Evolutionary conservation across 1,140 invertebrate genomes (phyloP).

Genomic region (Bombyx mandarina): DNA sequence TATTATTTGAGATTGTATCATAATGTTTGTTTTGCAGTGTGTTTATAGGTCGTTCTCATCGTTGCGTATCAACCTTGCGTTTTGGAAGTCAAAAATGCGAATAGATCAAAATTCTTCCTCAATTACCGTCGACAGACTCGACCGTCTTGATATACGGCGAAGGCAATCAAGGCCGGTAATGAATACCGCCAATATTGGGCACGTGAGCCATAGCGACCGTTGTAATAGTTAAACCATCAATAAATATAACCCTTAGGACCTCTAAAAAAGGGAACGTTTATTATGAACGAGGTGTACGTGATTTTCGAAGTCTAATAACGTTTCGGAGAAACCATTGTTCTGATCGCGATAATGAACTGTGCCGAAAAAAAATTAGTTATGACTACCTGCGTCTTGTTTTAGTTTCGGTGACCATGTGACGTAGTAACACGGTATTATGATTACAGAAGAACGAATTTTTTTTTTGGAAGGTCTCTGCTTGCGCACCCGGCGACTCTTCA

Average conservation of each 20-base stretch:
- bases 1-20: conserved; percentile 7
- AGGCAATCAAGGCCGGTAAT: conserved; percentile 10
- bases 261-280: conserved; percentile 26
- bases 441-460: not conserved
- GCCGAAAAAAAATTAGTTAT: conserved; percentile 19
- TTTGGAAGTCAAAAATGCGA: not conserved
- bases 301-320: conserved; percentile 8
- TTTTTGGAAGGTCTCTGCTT: conserved; percentile 5
- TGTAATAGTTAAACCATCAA: conserved; percentile 14
- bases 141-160: conserved; percentile 4
- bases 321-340: conserved; percentile 32
- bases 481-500: conserved; percentile 16
- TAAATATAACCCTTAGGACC: conserved; percentile 17
- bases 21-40: conserved; percentile 10
- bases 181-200: conserved; percentile 15
- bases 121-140: conserved; percentile 16
- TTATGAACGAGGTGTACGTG: conserved; percentile 17
- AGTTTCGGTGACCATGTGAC: too few species aligned
- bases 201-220: conserved; percentile 8
- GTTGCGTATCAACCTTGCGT: conserved; percentile 29
- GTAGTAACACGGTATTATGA: not conserved
- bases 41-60: conserved; percentile 55
- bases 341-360: conserved; percentile 11
- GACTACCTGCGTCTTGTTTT: conserved; percentile 13
- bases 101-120: conserved; percentile 15